phyloP scores from a whole-genome alignment of 92 coral and sea anemone species.

The Palythoa caribaeorum region DNA sequence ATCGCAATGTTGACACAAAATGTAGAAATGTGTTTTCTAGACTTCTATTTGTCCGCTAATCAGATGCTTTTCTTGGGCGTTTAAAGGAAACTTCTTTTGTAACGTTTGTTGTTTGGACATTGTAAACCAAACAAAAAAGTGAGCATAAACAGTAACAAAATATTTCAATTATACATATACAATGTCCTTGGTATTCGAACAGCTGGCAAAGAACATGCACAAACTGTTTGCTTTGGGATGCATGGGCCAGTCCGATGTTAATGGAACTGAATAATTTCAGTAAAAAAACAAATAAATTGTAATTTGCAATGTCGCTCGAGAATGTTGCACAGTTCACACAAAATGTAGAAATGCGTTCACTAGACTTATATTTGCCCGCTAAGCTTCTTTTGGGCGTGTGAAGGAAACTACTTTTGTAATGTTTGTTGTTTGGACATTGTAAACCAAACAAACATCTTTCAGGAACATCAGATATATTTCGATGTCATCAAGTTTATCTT shows the following conservation, averaged over 20 bases:
- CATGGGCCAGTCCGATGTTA: constrained; percentile 42
- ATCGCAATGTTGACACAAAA: constrained; percentile 47
- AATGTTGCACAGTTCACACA: constrained; percentile 39
- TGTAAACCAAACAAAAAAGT: neutral
- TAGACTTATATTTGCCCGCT: constrained; percentile 47
- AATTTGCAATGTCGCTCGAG: constrained; percentile 30
- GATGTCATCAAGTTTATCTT: constrained; percentile 37
- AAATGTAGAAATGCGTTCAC: constrained; percentile 45
- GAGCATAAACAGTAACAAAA: too few relatives aligned
- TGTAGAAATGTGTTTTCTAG: constrained; percentile 52
- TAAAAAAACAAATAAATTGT: constrained; percentile 5
- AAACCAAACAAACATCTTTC: constrained; percentile 3
- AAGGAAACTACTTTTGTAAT: constrained; percentile 41
- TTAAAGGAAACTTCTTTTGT: constrained; percentile 43
- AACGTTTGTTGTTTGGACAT: constrained; percentile 48
- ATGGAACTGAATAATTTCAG: neutral
- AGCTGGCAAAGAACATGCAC: constrained; percentile 31
- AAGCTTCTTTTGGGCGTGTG: neutral
- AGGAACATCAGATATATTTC: constrained; percentile 53
- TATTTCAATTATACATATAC: too few relatives aligned
- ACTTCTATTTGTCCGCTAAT: constrained; percentile 54
- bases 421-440: constrained; percentile 49
- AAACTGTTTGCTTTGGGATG: constrained; percentile 60
- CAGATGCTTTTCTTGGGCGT: constrained; percentile 29
- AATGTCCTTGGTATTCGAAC: neutral